Percentiles rank a stretch among this genome's conserved stretches.
phyloP scores from a whole-genome alignment of 64 coral and sea anemone genomes.

The Porites australiensis region DNA sequence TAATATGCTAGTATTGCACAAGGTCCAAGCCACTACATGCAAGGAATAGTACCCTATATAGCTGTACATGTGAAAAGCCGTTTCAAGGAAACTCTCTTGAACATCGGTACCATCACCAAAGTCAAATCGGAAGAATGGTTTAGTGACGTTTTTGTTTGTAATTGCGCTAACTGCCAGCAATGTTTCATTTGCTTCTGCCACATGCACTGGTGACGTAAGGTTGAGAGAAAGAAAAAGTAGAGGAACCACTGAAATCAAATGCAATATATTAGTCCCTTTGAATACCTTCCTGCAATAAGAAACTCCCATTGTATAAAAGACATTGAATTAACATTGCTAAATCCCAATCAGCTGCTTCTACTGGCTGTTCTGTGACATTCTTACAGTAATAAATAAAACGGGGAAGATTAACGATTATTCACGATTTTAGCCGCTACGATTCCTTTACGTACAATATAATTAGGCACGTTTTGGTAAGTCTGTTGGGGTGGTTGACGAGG shows the following conservation, averaged over 20 bases:
- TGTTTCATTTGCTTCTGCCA: constrained; percentile 62
- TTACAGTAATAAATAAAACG: too few relatives aligned
- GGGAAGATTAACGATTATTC: too few relatives aligned
- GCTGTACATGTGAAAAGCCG: constrained; percentile 39
- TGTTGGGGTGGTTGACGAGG: too few relatives aligned
- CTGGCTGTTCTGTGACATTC: too few relatives aligned
- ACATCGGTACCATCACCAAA: constrained; percentile 51
- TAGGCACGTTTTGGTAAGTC: too few relatives aligned
- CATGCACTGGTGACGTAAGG: constrained; percentile 10
- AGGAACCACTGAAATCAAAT: constrained; percentile 33
- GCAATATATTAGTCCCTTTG: too few relatives aligned
- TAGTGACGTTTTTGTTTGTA: background rate
- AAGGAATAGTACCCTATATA: constrained; percentile 41
- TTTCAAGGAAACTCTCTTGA: background rate
- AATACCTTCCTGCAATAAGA: too few relatives aligned
- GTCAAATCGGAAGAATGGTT: constrained; percentile 50
- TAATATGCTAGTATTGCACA: constrained; percentile 47
- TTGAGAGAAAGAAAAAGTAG: constrained; percentile 43
- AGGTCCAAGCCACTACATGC: constrained; percentile 26
- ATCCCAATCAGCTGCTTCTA: too few relatives aligned
- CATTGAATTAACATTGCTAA: too few relatives aligned
- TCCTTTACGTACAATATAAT: too few relatives aligned
- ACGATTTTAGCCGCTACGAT: too few relatives aligned
- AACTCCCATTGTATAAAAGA: too few relatives aligned
- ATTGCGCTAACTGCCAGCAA: constrained; percentile 16